Conservation (phyloP, 2,888 invertebrate species). For the Eristalinus aeneus region DNA sequence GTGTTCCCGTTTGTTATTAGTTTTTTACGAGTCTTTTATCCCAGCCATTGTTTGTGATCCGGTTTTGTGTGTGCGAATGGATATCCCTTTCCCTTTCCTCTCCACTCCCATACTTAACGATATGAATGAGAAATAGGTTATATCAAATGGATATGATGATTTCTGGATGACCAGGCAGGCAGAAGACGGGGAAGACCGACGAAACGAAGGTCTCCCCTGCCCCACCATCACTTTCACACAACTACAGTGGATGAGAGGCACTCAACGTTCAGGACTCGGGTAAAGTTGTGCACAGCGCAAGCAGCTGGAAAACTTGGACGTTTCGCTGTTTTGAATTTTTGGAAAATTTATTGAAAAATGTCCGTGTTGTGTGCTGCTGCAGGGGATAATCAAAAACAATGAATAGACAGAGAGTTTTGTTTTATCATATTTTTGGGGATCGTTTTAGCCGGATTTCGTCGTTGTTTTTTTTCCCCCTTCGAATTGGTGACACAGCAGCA, state of each 20-base stretch:
- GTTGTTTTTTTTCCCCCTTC: background rate
- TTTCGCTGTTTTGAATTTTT: constrained; percentile 57
- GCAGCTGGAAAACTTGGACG: constrained; percentile 51
- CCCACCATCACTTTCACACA: constrained; percentile 31
- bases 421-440: constrained; percentile 13
- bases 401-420: constrained; percentile 36
- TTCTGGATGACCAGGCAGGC: background rate
- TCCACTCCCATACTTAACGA: constrained; percentile 37
- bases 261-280: background rate
- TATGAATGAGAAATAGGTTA: constrained; percentile 68
- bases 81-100: constrained; percentile 49
- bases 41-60: constrained; percentile 60
- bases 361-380: constrained; percentile 30
- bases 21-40: constrained; percentile 68
- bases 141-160: constrained; percentile 67
- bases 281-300: constrained; percentile 30
- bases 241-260: background rate
- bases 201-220: background rate
- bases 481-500: background rate
- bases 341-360: constrained; percentile 66
- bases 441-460: constrained; percentile 4
- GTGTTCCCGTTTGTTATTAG: constrained; percentile 68
- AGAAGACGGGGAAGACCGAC: background rate
- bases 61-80: constrained; percentile 24
- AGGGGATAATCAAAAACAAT: constrained; percentile 48